Evolutionary conservation across 1,140 invertebrate species (phyloP).

Genomic region (Steinernema feltiae): DNA sequence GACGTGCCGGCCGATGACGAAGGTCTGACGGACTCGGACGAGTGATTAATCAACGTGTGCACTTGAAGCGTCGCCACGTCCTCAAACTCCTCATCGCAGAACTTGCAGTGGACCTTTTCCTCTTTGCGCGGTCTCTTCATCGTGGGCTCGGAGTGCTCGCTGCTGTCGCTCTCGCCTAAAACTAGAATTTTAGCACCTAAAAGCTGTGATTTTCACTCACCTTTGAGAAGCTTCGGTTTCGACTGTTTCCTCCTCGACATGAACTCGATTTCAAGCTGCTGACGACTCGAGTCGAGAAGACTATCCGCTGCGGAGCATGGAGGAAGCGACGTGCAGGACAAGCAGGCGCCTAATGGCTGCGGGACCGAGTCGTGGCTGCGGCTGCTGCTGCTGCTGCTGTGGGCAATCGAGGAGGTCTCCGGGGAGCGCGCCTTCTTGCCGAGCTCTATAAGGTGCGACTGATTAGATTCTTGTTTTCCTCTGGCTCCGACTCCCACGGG

Average conservation of each 20-base stretch:
- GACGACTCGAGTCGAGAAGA: background rate
- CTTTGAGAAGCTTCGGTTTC: background rate
- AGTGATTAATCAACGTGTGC: background rate
- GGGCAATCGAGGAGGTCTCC: too few species aligned
- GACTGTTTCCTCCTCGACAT: background rate
- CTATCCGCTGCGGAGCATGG: too few species aligned
- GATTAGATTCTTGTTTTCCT: conserved; percentile 15
- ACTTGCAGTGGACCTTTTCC: background rate
- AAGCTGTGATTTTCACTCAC: background rate
- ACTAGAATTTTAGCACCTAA: background rate
- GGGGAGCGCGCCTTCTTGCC: background rate
- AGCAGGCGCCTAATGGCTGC: background rate
- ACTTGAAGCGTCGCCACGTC: background rate
- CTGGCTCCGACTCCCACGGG: background rate
- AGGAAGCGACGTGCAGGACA: too few species aligned
- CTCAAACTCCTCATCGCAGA: background rate
- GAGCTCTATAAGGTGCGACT: conserved; percentile 8
- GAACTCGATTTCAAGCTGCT: too few species aligned
- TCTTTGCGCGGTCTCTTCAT: background rate
- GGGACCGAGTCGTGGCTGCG: too few species aligned
- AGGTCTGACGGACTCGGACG: background rate
- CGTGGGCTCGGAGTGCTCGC: background rate
- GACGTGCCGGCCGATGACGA: background rate
- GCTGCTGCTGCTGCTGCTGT: too few species aligned
- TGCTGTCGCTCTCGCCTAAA: background rate